These are phyloP conservation scores for Chrosomus eos DNA, from an alignment of 2,797 vertebrate genomes.

Conservation along the genomic window DNA sequence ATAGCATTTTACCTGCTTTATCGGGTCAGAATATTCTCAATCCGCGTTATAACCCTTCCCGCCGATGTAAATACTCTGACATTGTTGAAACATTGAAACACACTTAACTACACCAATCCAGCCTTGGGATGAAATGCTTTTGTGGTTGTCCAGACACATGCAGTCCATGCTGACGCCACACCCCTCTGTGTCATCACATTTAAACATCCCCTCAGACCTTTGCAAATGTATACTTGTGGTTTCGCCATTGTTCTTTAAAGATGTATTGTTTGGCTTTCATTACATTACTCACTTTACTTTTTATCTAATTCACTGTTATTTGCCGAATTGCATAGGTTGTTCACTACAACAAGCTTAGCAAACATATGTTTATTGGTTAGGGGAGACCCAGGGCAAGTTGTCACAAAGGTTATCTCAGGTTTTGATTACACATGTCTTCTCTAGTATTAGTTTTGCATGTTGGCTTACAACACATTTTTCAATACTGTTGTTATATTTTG, in stretches of 20 bases:
- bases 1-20: not conserved
- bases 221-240: not conserved
- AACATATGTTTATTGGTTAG: not conserved
- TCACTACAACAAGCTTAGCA: not conserved
- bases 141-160: conserved; percentile 32
- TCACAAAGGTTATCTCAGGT: not conserved
- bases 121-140: not conserved
- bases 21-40: not conserved
- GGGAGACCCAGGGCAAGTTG: not conserved
- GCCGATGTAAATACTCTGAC: not conserved
- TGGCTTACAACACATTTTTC: not conserved
- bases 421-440: not conserved
- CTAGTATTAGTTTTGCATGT: not conserved
- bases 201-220: conserved; percentile 1
- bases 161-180: conserved; percentile 44
- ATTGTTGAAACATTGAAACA: not conserved
- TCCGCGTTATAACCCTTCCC: not conserved
- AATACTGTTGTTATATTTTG: not conserved
- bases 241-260: not conserved
- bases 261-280: not conserved
- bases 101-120: not conserved
- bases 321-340: not conserved
- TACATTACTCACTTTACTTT: not conserved
- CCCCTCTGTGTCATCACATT: conserved; percentile 42
- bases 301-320: not conserved